Evolutionary conservation across 37 sponge, comb jelly and placozoan species (phyloP), one percentile per base, ranked within the genome.

Genomic region (Aplysina aerophoba): DNA sequence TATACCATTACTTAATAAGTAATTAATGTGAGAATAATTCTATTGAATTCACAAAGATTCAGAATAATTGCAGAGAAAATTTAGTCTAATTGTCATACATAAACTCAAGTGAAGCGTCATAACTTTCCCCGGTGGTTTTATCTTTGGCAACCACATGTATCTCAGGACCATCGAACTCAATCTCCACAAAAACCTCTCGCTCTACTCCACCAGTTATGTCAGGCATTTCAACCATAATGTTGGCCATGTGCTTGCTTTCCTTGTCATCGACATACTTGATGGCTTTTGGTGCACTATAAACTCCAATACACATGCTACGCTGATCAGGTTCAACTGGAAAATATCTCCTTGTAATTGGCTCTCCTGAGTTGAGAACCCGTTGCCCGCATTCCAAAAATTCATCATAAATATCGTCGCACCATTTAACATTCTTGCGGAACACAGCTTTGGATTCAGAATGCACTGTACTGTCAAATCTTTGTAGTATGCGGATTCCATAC

Each of bases 161-260:
- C 54, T 75, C 78, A 5, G 78, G 44, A 19, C 78, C 78, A 41
- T 50, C 78, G 41, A 75, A 40, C 38, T 40, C 54, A 24, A 75
- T 50, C 38, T 75, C 78, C 0, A 75, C 53, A 36, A 41, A 25
- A 41, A 75, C 78, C 37, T 3, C 53, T 13, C 78, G 78, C 39
- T 75, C 25, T 2, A 15, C 11, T 0, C 53, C 78, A 53, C 78
- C 78, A 14, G 53, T 39, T 13, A 41, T 5, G 25, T 75, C 78
- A 22, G 78, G 44, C 78, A 75, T 75, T 17, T 40, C 50, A 0
- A 75, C 78, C 39, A n/a, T 3, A 44, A 75, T 37, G n/a, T 31
- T 21, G 13, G 24, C 54, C 21, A 75, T 5, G 37, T 40, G 78
- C n/a, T 36, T 31, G 53, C 78, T 41, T 17, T 22, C 20, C 4